Evolutionary conservation across 2,113 vertebrate genomes (phyloP), one percentile per base, ranked within the genome.

Genomic region (Lates calcarifer): DNA sequence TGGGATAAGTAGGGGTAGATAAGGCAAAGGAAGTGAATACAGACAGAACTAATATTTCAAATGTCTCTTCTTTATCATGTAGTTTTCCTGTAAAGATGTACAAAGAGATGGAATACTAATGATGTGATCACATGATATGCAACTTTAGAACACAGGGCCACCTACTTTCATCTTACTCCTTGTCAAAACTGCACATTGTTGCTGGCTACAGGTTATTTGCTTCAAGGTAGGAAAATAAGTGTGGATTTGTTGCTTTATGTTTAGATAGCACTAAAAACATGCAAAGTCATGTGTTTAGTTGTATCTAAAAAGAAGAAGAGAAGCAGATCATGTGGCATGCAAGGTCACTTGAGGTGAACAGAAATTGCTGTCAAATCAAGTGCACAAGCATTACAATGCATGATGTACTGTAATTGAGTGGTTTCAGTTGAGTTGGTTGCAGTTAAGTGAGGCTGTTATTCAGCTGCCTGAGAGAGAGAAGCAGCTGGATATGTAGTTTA

Each of bases 401-500:
- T n/a, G 26, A 18, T 60, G 39, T 10, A 15, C 29, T 39, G 28
- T n/a, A n/a, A 47, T 58, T 9, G 43, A 53, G 31, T 17, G 22
- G 20, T 51, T 67, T 58, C 6, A 18, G n/a, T n/a, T n/a, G n/a
- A n/a, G n/a, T n/a, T n/a, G n/a, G n/a, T n/a, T n/a, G 29, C 33
- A 57, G 20, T 49, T 57, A 57, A 66, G 0, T 62, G 7, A 76
- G 55, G 35, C 8, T 67, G 31, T 53, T 58, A 20, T 62, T 49
- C 37, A 13, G 35, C 62, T 58, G 71, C 26, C 35, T 47, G 71
- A 28, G 2, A 7, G 43, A 72, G 63, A 49, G 55, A 70, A 67
- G 78, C 86, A 85, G 86, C 86, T 82, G 82, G 77, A 57, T 51
- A n/a, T 81, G 77, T 64, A 22, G 56, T 84, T 37, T 33, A 81